Evolutionary conservation across 2,888 invertebrate species (phyloP).

Genomic region (Octodonta nipae): DNA sequence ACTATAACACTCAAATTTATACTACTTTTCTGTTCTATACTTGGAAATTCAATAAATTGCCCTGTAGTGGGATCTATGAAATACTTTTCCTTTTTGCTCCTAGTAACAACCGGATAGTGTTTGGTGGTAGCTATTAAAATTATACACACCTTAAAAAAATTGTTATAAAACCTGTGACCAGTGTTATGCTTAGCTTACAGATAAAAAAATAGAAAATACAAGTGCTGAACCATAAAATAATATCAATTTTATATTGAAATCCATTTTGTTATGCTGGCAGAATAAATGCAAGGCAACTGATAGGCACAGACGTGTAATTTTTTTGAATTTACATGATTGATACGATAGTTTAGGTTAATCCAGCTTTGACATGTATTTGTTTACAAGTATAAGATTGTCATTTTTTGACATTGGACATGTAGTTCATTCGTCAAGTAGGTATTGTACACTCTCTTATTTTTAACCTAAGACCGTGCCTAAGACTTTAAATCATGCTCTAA

Average conservation of each 20-base stretch:
- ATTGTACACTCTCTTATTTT: too few species aligned
- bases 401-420: too few species aligned
- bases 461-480: too few species aligned
- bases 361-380: too few species aligned
- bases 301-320: too few species aligned
- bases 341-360: too few species aligned
- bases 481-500: too few species aligned
- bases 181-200: not conserved
- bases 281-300: too few species aligned
- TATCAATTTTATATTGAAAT: not conserved
- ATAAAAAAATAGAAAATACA: not conserved
- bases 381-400: too few species aligned
- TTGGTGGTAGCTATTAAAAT: slow-evolving; percentile 47
- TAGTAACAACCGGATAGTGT: slow-evolving; percentile 52
- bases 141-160: slow-evolving; percentile 43
- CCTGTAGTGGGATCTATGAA: slow-evolving; percentile 52
- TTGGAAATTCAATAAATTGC: slow-evolving; percentile 52
- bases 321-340: too few species aligned
- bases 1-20: slow-evolving; percentile 79
- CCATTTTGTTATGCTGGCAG: not conserved
- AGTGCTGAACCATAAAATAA: not conserved
- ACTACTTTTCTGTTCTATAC: slow-evolving; percentile 52
- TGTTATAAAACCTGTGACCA: not conserved
- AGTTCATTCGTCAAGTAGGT: too few species aligned
- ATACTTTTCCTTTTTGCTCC: slow-evolving; percentile 62